Base-by-base conservation (phyloP, 2,797 vertebrate species). In the Allobates femoralis region DNA sequence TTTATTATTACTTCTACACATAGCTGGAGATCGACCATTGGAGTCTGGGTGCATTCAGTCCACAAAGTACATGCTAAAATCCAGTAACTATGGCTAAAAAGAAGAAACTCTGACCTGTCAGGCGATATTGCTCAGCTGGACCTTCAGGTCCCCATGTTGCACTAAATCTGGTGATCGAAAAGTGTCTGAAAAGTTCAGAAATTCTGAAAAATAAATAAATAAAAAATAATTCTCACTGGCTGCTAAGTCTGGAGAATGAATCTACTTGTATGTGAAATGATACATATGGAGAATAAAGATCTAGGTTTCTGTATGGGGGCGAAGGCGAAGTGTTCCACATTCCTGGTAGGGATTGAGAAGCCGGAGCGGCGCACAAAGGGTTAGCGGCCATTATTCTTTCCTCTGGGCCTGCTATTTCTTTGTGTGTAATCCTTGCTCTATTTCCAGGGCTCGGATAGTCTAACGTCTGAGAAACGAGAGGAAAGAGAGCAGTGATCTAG, bases 381-480 rank as follows among this genome's bases (percentile, higher is more conserved):
- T 84, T 84, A 84, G 41, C 2, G 73, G 58, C 37, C 56, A 30
- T 60, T 55, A 62, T 50, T 55, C 23, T 64, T 51, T 64, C 83
- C 73, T 77, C 58, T 11, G 71, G 83, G 73, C 71, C 55, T 64
- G 73, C 83, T 75, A 34, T 84, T 76, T 84, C 73, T 76, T 62
- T 64, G 34, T 66, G 71, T 84, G 58, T 84, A 84, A 84, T 60
- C 73, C 73, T 84, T 76, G 71, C 71, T 84, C 83, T 84, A 84
- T 84, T 84, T 84, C 56, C 73, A 76, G 83, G 83, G 55, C 80
- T 64, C 83, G 19, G 69, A 66, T 84, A 84, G 73, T 64, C 82
- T 84, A 62, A 58, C 73, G 18, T 84, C 73, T 76, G n/a, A 50
- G 82, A 76, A 76, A 84, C 26, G 73, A 77, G 83, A 84, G 73